Conservation (phyloP, 2,797 vertebrate species). For the Tauraco hartlaubi region DNA sequence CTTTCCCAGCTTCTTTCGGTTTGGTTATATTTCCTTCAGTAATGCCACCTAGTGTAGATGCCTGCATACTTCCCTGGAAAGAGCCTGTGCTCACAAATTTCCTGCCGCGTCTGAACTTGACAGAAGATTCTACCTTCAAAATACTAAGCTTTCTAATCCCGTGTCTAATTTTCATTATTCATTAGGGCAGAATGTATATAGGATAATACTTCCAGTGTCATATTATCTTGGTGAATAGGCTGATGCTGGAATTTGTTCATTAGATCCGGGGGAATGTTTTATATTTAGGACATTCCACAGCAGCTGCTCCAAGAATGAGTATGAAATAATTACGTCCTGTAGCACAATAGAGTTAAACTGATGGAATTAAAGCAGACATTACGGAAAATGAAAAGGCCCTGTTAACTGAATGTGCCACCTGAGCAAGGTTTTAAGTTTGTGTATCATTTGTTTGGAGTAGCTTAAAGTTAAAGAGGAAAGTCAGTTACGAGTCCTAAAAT, state of each 20-base stretch:
- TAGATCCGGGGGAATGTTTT: not conserved
- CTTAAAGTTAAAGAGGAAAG: slow-evolving; percentile 94
- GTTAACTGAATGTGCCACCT: not conserved
- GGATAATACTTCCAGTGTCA: not conserved
- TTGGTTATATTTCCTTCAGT: slow-evolving; percentile 30
- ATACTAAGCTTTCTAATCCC: slow-evolving; percentile 52
- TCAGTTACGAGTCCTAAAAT: slow-evolving; percentile 89
- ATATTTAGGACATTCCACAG: not conserved
- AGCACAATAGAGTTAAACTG: not conserved
- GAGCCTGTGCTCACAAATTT: slow-evolving; percentile 20
- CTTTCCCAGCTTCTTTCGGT: not conserved
- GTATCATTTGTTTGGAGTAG: slow-evolving; percentile 97
- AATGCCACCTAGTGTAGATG: slow-evolving; percentile 74
- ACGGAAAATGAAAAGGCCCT: slow-evolving; percentile 4
- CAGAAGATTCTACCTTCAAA: slow-evolving; percentile 49
- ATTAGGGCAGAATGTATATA: not conserved
- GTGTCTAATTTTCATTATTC: slow-evolving; percentile 46
- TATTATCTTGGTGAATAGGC: not conserved
- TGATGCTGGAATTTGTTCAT: slow-evolving; percentile 31
- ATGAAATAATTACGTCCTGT: not conserved
- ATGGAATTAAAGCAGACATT: not conserved
- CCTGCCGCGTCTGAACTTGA: slow-evolving; percentile 40
- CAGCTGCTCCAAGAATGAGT: not conserved
- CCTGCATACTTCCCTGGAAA: slow-evolving; percentile 37
- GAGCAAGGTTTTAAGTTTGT: slow-evolving; percentile 80